Conservation (phyloP, 2,797 vertebrate genomes). For the Mareca penelope region DNA sequence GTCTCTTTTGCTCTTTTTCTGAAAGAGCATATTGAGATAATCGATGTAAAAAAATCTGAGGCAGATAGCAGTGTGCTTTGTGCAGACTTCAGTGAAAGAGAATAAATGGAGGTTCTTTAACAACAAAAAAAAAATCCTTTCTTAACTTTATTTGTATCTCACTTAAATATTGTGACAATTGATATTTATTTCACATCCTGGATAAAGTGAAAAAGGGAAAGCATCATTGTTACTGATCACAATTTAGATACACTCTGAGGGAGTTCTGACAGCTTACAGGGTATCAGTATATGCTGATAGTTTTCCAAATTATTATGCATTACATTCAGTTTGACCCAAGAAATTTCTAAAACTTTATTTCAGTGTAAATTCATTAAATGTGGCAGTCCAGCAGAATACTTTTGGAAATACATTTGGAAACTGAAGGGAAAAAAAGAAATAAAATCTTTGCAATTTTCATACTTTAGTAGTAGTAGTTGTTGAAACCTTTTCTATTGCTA, state of each 20-base stretch:
- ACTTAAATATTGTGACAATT: not conserved
- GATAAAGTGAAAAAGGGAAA: not conserved
- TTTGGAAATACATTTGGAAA: not conserved
- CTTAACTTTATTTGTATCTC: not conserved
- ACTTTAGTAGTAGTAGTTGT: not conserved
- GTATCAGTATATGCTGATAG: not conserved
- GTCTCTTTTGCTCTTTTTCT: not conserved
- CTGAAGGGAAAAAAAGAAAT: not conserved
- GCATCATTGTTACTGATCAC: not conserved
- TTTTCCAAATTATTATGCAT: not conserved
- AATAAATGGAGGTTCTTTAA: not conserved
- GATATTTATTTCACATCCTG: not conserved
- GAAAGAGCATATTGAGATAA: not conserved
- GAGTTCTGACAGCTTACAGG: not conserved
- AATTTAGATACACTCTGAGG: not conserved
- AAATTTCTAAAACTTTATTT: not conserved
- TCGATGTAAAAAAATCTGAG: not conserved
- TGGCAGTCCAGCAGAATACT: not conserved
- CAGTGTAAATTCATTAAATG: not conserved
- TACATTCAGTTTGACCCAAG: not conserved
- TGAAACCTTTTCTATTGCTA: not conserved
- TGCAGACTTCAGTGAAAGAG: not conserved
- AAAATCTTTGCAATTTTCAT: no score
- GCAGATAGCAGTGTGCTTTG: not conserved
- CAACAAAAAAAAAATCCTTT: not conserved